Evolutionary conservation across 2,888 invertebrate genomes (phyloP).

Genomic region (Sicus ferrugineus): DNA sequence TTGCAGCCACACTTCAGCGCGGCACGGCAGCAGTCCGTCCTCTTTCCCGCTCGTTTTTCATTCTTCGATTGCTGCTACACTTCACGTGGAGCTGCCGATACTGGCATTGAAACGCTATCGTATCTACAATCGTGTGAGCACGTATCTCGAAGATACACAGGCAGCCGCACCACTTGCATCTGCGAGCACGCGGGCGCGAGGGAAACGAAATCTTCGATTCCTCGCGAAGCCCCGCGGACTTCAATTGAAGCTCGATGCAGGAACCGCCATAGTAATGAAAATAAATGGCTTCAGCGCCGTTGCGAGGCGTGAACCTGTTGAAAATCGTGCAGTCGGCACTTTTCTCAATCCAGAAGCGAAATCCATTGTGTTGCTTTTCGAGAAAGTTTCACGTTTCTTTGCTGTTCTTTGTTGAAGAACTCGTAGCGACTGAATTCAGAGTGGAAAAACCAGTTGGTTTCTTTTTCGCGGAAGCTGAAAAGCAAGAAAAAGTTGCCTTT

Average conservation of each 20-base stretch:
- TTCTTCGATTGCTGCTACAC: not conserved
- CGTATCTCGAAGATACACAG: not conserved
- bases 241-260: constrained; percentile 28
- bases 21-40: not conserved
- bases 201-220: not conserved
- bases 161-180: not conserved
- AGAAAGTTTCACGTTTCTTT: too few relatives aligned
- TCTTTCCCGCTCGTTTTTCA: not conserved
- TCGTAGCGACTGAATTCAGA: too few relatives aligned
- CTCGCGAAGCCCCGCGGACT: constrained; percentile 19
- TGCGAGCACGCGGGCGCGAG: not conserved
- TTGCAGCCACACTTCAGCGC: not conserved
- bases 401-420: too few relatives aligned
- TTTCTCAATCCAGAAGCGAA: constrained; percentile 21
- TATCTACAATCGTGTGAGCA: not conserved
- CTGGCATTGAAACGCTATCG: too few relatives aligned
- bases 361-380: too few relatives aligned
- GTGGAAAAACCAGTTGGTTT: not conserved
- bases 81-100: not conserved
- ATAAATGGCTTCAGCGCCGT: constrained; percentile 32
- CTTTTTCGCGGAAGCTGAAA: not conserved
- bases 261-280: constrained; percentile 25
- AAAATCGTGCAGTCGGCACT: constrained; percentile 48
- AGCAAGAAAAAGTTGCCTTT: not conserved
- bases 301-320: constrained; percentile 59